Conservation (phyloP, 2,888 invertebrate genomes). For the Cryptocheilus praepositus region DNA sequence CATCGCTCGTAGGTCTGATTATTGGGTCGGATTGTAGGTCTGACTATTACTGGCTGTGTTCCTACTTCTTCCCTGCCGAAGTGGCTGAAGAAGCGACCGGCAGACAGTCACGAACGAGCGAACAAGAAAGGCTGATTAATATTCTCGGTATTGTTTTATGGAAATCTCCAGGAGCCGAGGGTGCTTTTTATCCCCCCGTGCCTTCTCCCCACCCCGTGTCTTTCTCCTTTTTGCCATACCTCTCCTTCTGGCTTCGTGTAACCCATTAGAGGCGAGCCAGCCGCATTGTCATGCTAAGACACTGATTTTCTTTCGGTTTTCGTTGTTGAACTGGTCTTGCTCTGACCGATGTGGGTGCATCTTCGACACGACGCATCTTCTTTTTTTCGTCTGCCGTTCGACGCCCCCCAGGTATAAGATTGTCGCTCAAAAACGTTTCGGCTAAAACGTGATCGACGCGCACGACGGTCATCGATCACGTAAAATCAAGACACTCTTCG, state of each 20-base stretch:
- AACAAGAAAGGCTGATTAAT: conserved; percentile 65
- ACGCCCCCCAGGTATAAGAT: neutral
- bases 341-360: no score
- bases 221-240: neutral
- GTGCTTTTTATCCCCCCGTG: conserved; percentile 47
- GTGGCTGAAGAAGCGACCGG: conserved; percentile 7
- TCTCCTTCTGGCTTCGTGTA: conserved; percentile 31
- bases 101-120: conserved; percentile 42
- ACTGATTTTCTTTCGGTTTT: conserved; percentile 53
- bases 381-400: neutral
- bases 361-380: neutral
- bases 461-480: no score
- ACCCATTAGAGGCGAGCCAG: conserved; percentile 48
- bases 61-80: conserved; percentile 12
- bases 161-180: conserved; percentile 56
- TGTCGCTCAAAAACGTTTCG: no score
- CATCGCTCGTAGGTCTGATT: conserved; percentile 25
- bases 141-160: conserved; percentile 64
- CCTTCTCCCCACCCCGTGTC: neutral
- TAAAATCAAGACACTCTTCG: no score
- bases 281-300: conserved; percentile 60
- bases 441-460: no score
- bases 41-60: conserved; percentile 36
- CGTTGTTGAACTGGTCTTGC: conserved; percentile 31
- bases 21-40: conserved; percentile 41